Evolutionary conservation across 1,140 invertebrate genomes (phyloP).

Genomic region (Cherax quadricarinatus): DNA sequence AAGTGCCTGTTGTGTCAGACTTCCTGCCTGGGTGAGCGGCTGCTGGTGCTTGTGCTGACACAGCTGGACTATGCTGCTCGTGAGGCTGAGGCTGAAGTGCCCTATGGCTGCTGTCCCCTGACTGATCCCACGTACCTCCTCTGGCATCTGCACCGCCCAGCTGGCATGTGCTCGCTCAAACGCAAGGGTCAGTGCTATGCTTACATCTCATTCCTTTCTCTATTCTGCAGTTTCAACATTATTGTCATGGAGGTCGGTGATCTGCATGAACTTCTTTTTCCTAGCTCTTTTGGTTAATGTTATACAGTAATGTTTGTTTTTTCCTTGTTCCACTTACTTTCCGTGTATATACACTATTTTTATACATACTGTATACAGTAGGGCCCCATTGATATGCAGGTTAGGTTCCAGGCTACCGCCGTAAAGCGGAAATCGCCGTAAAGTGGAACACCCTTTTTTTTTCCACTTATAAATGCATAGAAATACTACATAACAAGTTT

Average conservation of each 20-base stretch:
- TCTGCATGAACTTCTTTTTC: not conserved
- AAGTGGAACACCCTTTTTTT: too few relatives aligned
- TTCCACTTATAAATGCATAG: too few relatives aligned
- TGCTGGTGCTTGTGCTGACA: slow-evolving; percentile 69
- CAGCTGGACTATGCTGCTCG: slow-evolving; percentile 71
- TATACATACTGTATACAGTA: not conserved
- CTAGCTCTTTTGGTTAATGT: not conserved
- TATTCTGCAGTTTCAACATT: slow-evolving; percentile 20
- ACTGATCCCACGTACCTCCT: slow-evolving; percentile 67
- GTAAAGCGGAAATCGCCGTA: too few relatives aligned
- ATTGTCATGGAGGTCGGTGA: slow-evolving; percentile 1
- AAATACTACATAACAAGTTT: too few relatives aligned
- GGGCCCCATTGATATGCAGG: too few relatives aligned
- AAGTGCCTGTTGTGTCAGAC: slow-evolving; percentile 52
- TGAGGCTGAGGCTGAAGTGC: slow-evolving; percentile 70
- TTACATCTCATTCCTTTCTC: slow-evolving; percentile 13
- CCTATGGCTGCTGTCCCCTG: slow-evolving; percentile 71
- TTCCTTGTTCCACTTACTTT: not conserved
- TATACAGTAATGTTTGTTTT: not conserved
- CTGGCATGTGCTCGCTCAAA: slow-evolving; percentile 74
- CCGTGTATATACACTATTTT: not conserved
- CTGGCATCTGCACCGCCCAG: slow-evolving; percentile 73
- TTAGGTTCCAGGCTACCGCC: too few relatives aligned
- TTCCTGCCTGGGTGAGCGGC: slow-evolving; percentile 63
- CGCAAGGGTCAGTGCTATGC: slow-evolving; percentile 65